A percentile compares a stretch with the other conserved stretches of the same genome.
These are phyloP conservation scores for Luffia ferchaultella DNA, from an alignment of 2,888 invertebrate species.

Conservation along the genomic window DNA sequence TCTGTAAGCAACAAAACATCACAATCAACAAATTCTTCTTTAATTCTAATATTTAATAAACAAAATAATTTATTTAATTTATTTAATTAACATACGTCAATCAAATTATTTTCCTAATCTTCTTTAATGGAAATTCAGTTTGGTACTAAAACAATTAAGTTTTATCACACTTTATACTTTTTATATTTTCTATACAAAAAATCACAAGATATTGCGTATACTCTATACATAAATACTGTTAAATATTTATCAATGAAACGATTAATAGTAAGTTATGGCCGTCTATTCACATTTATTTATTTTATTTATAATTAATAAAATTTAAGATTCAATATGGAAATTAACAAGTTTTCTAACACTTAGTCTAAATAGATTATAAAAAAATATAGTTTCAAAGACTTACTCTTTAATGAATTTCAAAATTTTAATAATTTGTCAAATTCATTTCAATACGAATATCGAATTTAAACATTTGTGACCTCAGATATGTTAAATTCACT, in stretches of 20 bases:
- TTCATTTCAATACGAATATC: not conserved
- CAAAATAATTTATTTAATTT: no score
- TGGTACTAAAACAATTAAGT: constrained; percentile 10
- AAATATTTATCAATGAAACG: not conserved
- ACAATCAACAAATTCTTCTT: no score
- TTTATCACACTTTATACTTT: not conserved
- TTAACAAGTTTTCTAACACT: not conserved
- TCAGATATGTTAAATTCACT: not conserved
- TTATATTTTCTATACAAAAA: not conserved
- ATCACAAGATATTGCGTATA: not conserved
- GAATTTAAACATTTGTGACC: not conserved
- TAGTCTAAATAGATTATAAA: not conserved
- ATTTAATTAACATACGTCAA: no score
- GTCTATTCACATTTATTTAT: not conserved
- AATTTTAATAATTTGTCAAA: not conserved
- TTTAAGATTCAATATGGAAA: not conserved
- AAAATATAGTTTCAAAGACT: not conserved
- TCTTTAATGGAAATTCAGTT: no score
- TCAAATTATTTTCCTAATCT: no score
- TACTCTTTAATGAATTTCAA: not conserved
- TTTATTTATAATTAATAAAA: not conserved
- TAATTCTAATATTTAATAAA: no score
- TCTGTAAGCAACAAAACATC: no score
- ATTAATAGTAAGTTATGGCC: not conserved
- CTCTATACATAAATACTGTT: not conserved